Base-by-base conservation (phyloP, 2,888 invertebrate species). In the Drosophila flavopinicola region DNA sequence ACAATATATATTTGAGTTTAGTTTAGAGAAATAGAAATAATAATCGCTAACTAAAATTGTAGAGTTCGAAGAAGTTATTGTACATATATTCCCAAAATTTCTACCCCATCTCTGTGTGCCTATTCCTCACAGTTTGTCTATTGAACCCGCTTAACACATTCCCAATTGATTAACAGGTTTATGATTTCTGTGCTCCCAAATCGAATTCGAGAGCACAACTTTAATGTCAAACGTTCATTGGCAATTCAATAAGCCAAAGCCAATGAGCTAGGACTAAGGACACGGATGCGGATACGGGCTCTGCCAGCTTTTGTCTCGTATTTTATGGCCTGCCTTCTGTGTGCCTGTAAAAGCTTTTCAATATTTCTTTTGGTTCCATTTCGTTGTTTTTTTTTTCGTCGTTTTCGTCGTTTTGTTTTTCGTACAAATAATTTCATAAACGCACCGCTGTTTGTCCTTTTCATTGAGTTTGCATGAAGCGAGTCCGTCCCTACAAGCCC, bases 391-490 rank as follows among this genome's bases (percentile, higher is more conserved):
- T 29, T 48, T 39, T 47, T 41, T 33, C 24, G 39, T 13, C 4
- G 1, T 29, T 44, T 29, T 27, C 1, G 10, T 42, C n/a, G 9
- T 39, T 42, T 42, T 25, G 13, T 5, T 30, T 24, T 30, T 11
- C 49, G 3, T 39, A 58, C 69, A 68, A 71, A 68, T 74, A 74
- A 59, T 59, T 71, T 74, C 35, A 86, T 83, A 83, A 79, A 65
- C 66, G 41, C 47, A 49, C 15, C 54, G 49, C 68, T 48, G 42
- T 69, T 48, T 72, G 71, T 71, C 44, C 74, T 64, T 65, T 83
- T 65, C 45, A 66, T 70, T 61, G 78, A 63, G 75, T 64, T 75
- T 45, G 66, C 39, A 39, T 49, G 57, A 48, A 44, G 17, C 57
- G 61, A 39, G 63, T 65, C 42, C 54, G 63, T 65, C 42, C 54